A percentile compares a stretch with the other conserved stretches of the same genome.
These are phyloP conservation scores for Lepidochrysops patricia DNA, from an alignment of 2,888 invertebrate species.

Conservation along the genomic window DNA sequence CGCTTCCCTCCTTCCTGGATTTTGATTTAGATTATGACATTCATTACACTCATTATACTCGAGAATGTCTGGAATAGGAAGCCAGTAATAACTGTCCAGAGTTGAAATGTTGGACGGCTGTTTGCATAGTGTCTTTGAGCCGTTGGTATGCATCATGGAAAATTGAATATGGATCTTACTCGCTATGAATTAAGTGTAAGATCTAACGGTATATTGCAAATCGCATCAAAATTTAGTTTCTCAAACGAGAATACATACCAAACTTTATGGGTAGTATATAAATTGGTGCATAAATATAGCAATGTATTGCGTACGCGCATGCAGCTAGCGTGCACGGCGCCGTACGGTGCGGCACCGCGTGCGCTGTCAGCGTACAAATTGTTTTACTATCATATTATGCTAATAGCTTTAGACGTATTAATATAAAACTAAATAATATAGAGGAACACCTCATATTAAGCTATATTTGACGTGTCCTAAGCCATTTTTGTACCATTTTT, in stretches of 20 bases:
- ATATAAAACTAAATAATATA: too few species aligned
- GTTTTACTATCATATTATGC: neutral
- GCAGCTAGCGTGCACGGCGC: constrained; percentile 8
- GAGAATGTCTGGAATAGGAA: neutral
- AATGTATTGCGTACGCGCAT: neutral
- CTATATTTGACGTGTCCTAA: too few species aligned
- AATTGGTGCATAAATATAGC: neutral
- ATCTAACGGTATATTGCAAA: too few species aligned
- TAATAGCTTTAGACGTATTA: too few species aligned
- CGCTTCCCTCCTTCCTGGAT: neutral
- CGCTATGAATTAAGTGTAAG: too few species aligned
- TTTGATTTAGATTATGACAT: neutral
- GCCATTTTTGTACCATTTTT: too few species aligned
- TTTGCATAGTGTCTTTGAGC: neutral
- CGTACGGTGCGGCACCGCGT: neutral
- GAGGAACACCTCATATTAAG: too few species aligned
- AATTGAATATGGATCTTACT: too few species aligned
- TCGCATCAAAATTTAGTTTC: neutral
- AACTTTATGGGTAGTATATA: too few species aligned
- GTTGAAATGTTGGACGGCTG: neutral
- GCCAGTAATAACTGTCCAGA: neutral
- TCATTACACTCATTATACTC: neutral
- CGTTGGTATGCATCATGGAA: too few species aligned
- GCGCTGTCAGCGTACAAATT: neutral
- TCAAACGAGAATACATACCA: too few species aligned